A percentile compares a stretch with the other conserved stretches of the same genome.
Conservation (phyloP, 2,113 vertebrate species). For the Protomyctophum bolini region DNA sequence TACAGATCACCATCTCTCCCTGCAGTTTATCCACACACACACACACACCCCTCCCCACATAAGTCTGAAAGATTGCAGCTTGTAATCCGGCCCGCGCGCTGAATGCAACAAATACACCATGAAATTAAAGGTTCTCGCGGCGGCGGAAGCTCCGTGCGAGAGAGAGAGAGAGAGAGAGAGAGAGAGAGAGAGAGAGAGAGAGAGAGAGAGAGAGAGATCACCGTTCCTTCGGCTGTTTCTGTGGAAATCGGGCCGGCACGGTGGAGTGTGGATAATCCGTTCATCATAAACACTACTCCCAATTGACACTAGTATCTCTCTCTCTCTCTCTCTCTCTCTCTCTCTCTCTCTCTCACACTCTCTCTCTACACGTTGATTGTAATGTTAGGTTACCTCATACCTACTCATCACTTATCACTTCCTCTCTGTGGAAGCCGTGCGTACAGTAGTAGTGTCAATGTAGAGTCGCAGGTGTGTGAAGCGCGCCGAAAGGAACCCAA, state of each 20-base stretch:
- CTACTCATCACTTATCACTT: too few relatives aligned
- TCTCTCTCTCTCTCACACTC: background rate
- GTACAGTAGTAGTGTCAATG: too few relatives aligned
- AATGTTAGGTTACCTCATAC: too few relatives aligned
- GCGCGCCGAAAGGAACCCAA: too few relatives aligned
- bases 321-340: conserved; percentile 1
- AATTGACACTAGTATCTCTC: background rate
- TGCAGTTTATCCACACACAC: conserved; percentile 59
- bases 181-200: too few relatives aligned
- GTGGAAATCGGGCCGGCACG: too few relatives aligned
- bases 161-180: too few relatives aligned
- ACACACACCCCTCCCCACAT: conserved; percentile 18
- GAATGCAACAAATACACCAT: conserved; percentile 81
- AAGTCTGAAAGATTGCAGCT: conserved; percentile 75
- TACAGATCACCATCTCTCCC: conserved; percentile 66
- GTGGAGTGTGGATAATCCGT: too few relatives aligned
- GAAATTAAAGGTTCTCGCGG: conserved; percentile 80
- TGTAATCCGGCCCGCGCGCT: conserved; percentile 77
- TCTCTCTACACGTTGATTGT: background rate
- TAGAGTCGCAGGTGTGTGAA: too few relatives aligned
- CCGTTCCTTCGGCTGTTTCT: conserved; percentile 48
- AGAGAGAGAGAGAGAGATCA: too few relatives aligned
- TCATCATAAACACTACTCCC: too few relatives aligned
- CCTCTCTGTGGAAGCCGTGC: too few relatives aligned
- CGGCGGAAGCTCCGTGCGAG: conserved; percentile 56